Evolutionary conservation across 2,888 invertebrate genomes (phyloP).

Genomic region (Automeris io): DNA sequence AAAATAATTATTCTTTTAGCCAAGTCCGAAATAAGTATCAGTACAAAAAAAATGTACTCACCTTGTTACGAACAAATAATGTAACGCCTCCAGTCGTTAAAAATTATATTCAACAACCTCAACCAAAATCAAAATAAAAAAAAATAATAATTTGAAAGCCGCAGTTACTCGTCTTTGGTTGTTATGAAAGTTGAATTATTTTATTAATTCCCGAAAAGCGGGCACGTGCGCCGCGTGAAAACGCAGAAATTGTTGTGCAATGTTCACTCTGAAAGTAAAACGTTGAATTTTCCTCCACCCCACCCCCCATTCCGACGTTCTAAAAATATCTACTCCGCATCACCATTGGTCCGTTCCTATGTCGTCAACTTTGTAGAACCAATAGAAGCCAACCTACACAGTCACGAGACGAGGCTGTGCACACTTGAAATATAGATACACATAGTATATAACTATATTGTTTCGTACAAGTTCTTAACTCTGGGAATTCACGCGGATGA

Average conservation of each 20-base stretch:
- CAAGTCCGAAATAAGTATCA: too few species aligned
- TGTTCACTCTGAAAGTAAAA: slow-evolving; percentile 28
- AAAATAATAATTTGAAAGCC: not conserved
- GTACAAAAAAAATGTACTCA: slow-evolving; percentile 21
- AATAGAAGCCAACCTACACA: slow-evolving; percentile 33
- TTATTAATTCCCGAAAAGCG: slow-evolving; percentile 10
- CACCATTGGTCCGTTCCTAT: slow-evolving; percentile 47
- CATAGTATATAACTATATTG: slow-evolving; percentile 18
- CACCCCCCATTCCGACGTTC: slow-evolving; percentile 51
- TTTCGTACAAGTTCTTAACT: slow-evolving; percentile 10
- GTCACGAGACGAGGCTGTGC: slow-evolving; percentile 55
- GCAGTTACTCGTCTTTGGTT: slow-evolving; percentile 1
- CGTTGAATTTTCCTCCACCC: slow-evolving; percentile 59
- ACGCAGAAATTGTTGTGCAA: slow-evolving; percentile 67
- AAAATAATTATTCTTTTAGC: too few species aligned
- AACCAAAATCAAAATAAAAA: not conserved
- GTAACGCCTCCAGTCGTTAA: slow-evolving; percentile 34
- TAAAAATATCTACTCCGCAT: slow-evolving; percentile 55
- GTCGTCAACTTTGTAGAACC: slow-evolving; percentile 55
- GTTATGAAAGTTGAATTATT: not conserved
- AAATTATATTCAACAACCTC: slow-evolving; percentile 5
- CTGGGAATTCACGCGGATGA: slow-evolving; percentile 40
- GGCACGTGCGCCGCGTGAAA: slow-evolving; percentile 41
- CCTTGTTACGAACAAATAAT: slow-evolving; percentile 46
- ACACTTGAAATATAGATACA: slow-evolving; percentile 20